Conservation (phyloP, 2,797 vertebrate species). For the Macropodus opercularis region DNA sequence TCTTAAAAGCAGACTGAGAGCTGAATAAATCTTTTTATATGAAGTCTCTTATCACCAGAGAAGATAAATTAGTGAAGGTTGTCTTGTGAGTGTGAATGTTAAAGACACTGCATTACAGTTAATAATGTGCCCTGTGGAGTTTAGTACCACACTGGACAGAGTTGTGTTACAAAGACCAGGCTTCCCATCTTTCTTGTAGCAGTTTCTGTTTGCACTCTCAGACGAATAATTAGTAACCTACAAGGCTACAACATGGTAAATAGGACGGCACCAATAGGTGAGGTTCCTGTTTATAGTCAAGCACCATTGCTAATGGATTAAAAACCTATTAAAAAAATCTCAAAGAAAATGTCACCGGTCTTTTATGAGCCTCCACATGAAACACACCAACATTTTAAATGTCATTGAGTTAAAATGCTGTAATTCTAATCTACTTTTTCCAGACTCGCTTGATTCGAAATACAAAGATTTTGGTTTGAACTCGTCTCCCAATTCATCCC, state of each 20-base stretch:
- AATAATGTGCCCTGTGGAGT: neutral
- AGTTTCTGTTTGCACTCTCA: neutral
- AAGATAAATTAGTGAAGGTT: slow-evolving; percentile 12
- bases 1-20: neutral
- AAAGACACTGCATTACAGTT: neutral
- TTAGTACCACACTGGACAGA: neutral
- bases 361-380: neutral
- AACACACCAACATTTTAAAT: neutral
- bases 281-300: neutral
- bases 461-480: neutral
- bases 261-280: neutral
- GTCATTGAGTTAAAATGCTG: slow-evolving; percentile 4
- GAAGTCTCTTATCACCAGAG: slow-evolving; percentile 9
- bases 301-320: slow-evolving; percentile 1
- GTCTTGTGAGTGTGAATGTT: neutral
- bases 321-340: neutral
- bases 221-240: neutral
- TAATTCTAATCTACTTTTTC: neutral
- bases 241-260: neutral
- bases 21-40: neutral
- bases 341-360: slow-evolving; percentile 13
- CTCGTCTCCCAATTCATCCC: slow-evolving; percentile 1
- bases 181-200: neutral
- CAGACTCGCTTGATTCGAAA: neutral
- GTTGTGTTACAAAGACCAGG: no score